phyloP scores from a whole-genome alignment of 2,797 vertebrate genomes.

The Ctenopoma kingsleyae region DNA sequence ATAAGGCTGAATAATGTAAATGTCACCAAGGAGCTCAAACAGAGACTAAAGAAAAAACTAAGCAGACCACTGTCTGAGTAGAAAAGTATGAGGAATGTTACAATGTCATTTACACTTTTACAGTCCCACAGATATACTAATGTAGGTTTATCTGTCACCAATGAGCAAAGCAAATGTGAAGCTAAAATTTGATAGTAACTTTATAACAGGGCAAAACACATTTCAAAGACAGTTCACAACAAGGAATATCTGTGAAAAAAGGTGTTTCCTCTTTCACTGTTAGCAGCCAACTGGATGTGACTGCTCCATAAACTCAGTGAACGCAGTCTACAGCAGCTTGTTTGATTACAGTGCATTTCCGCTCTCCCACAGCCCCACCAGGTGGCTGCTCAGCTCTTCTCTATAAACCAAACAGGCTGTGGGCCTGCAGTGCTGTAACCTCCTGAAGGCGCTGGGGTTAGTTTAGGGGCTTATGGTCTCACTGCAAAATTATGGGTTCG shows the following conservation, averaged over 20 bases:
- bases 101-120: background rate
- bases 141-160: background rate
- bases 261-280: slow-evolving; percentile 58
- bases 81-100: background rate
- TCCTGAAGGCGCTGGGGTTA: slow-evolving; percentile 34
- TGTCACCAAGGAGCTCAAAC: slow-evolving; percentile 48
- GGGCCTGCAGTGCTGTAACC: background rate
- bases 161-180: slow-evolving; percentile 10
- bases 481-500: slow-evolving; percentile 35
- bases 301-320: slow-evolving; percentile 53
- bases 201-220: slow-evolving; percentile 4
- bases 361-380: slow-evolving; percentile 76
- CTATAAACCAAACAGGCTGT: slow-evolving; percentile 11
- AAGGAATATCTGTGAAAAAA: slow-evolving; percentile 37
- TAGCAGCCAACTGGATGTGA: slow-evolving; percentile 41
- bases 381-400: slow-evolving; percentile 54
- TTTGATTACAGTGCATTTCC: slow-evolving; percentile 59
- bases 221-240: slow-evolving; percentile 36
- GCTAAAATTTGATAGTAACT: background rate
- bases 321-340: slow-evolving; percentile 38
- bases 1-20: slow-evolving; percentile 49
- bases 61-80: slow-evolving; percentile 1
- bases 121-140: background rate
- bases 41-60: slow-evolving; percentile 30
- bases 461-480: slow-evolving; percentile 39